phyloP scores from a whole-genome alignment of 2,113 vertebrate species.

The Arvicanthis niloticus region DNA sequence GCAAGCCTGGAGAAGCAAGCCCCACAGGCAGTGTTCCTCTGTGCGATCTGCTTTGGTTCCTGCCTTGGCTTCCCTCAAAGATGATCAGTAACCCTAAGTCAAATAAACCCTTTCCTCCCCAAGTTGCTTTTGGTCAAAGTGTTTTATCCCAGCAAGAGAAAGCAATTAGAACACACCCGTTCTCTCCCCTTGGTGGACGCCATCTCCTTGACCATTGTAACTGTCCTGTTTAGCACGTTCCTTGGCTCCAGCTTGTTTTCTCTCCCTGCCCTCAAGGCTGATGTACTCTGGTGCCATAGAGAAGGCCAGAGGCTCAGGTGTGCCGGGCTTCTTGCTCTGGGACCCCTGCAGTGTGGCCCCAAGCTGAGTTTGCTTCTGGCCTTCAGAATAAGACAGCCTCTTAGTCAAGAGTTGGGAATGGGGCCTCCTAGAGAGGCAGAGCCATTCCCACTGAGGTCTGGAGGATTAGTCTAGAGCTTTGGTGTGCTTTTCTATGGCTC shows the following conservation, averaged over 20 bases:
- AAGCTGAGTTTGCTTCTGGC: not conserved
- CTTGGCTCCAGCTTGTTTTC: not conserved
- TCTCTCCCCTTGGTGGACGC: not conserved
- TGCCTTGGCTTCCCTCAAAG: not conserved
- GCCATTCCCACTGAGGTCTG: not conserved
- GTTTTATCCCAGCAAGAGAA: not conserved
- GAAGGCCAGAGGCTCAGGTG: fast-evolving
- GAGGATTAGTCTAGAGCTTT: too few species aligned
- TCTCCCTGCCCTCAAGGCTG: too few species aligned
- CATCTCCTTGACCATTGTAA: too few species aligned
- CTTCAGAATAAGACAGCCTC: not conserved
- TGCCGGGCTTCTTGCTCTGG: not conserved
- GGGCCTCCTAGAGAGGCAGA: too few species aligned
- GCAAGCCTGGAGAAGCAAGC: not conserved
- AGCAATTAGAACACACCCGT: not conserved
- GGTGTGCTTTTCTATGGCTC: not conserved
- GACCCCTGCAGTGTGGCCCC: not conserved
- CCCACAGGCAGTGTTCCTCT: not conserved
- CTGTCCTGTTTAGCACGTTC: not conserved
- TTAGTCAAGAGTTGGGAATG: not conserved
- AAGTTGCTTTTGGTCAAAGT: not conserved
- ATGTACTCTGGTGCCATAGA: fast-evolving
- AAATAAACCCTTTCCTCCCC: not conserved
- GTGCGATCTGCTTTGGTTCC: not conserved
- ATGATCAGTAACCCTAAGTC: not conserved